A percentile compares a stretch with the other conserved stretches of the same genome.
Conservation (phyloP, 2,113 vertebrate genomes). For the Ovis canadensis region DNA sequence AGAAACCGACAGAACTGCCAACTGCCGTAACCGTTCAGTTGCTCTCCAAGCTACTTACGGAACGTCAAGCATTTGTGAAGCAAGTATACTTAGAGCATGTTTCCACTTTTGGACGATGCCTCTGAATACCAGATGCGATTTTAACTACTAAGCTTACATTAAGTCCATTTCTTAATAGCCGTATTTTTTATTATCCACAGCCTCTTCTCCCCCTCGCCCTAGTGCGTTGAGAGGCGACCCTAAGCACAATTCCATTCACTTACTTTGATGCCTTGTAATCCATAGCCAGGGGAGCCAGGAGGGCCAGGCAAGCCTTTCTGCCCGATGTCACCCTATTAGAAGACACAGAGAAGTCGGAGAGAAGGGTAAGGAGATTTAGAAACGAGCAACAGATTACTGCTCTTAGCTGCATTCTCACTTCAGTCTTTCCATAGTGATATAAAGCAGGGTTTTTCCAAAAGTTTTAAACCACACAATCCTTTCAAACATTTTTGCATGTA, state of each 20-base stretch:
- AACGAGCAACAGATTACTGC: not conserved
- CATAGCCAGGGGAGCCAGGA: conserved; percentile 79
- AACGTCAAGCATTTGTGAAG: not conserved
- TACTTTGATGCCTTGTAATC: conserved; percentile 89
- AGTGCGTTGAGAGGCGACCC: not conserved
- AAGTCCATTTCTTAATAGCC: not conserved
- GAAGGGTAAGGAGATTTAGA: not conserved
- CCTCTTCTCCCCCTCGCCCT: not conserved
- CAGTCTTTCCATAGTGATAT: not conserved
- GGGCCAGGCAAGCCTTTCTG: conserved; percentile 80
- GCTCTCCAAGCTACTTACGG: not conserved
- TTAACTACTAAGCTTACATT: not conserved
- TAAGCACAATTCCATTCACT: not conserved
- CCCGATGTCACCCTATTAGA: conserved; percentile 81
- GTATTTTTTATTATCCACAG: not conserved
- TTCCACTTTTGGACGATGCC: not conserved
- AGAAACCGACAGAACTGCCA: not conserved
- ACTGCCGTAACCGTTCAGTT: accelerated
- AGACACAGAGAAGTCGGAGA: not conserved
- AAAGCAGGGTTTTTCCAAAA: not conserved
- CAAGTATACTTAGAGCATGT: not conserved
- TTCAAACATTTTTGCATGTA: not conserved
- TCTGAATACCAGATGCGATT: not conserved
- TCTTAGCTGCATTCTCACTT: not conserved
- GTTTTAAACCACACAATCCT: not conserved